phyloP scores from a whole-genome alignment of 2,797 vertebrate species.

The Cheirogaleus major region DNA sequence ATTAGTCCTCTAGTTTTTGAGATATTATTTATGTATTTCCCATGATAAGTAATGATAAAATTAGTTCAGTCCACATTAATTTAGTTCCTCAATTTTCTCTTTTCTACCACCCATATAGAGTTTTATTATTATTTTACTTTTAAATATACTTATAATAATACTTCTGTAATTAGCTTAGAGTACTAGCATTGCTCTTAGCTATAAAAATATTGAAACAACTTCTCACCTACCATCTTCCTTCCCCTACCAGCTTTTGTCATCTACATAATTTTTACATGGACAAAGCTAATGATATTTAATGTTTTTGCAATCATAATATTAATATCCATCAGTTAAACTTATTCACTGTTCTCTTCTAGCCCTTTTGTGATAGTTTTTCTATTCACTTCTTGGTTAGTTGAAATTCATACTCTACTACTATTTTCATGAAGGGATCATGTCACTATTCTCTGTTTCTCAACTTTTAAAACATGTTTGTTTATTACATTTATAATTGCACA shows the following conservation, averaged over 20 bases:
- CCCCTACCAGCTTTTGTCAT: background rate
- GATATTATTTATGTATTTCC: background rate
- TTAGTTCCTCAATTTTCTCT: background rate
- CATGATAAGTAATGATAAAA: background rate
- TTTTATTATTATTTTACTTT: background rate
- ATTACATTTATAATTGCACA: background rate
- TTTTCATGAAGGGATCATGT: background rate
- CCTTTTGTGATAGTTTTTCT: background rate
- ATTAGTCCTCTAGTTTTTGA: background rate
- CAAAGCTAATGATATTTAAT: background rate
- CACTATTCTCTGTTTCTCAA: background rate
- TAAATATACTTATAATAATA: background rate
- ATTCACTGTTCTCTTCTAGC: background rate
- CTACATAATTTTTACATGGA: background rate
- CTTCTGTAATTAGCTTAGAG: background rate
- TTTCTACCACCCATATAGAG: background rate
- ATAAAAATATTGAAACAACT: background rate
- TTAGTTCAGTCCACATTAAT: background rate
- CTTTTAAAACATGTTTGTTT: background rate
- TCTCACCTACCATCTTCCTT: background rate
- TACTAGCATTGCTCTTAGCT: background rate
- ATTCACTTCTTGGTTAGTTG: background rate
- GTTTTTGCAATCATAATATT: background rate
- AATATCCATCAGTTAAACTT: background rate
- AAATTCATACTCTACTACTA: background rate